These are phyloP conservation scores for Hemibagrus wyckioides DNA, from an alignment of 2,113 vertebrate species.

Conservation along the genomic window DNA sequence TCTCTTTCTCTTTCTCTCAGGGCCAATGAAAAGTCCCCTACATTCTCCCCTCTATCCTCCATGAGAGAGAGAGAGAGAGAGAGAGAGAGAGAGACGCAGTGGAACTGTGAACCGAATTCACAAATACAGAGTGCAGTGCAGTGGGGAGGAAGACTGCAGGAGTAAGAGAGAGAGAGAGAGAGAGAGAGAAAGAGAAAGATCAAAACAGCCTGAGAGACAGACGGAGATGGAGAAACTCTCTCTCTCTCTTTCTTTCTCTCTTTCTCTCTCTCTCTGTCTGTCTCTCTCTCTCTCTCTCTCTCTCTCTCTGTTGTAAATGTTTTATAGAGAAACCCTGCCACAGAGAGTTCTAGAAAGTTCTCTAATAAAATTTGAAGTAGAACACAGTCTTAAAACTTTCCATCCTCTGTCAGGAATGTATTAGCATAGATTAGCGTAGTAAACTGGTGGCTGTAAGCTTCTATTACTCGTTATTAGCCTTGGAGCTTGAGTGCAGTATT, in stretches of 20 bases:
- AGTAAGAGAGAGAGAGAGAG: background rate
- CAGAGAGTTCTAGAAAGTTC: background rate
- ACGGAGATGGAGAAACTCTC: background rate
- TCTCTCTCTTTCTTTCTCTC: background rate
- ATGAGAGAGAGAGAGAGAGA: background rate
- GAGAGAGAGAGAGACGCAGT: slow-evolving; percentile 21
- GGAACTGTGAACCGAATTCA: slow-evolving; percentile 34
- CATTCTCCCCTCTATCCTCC: background rate
- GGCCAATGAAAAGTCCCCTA: slow-evolving; percentile 30
- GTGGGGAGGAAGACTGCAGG: background rate
- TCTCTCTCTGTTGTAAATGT: background rate
- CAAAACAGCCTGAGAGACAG: too few relatives aligned
- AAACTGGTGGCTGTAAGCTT: background rate
- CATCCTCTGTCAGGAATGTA: background rate
- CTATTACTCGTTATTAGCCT: background rate
- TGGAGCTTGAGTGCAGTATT: background rate
- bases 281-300: slow-evolving; percentile 1
- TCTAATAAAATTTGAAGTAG: background rate
- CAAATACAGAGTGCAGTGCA: slow-evolving; percentile 13
- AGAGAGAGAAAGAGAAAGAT: too few relatives aligned
- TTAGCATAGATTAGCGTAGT: background rate
- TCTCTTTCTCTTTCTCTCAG: background rate
- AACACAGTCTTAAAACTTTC: background rate
- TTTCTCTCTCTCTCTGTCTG: background rate
- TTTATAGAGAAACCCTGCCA: background rate